phyloP scores from a whole-genome alignment of 2,797 vertebrate genomes.

The Mionectes olivaceus region DNA sequence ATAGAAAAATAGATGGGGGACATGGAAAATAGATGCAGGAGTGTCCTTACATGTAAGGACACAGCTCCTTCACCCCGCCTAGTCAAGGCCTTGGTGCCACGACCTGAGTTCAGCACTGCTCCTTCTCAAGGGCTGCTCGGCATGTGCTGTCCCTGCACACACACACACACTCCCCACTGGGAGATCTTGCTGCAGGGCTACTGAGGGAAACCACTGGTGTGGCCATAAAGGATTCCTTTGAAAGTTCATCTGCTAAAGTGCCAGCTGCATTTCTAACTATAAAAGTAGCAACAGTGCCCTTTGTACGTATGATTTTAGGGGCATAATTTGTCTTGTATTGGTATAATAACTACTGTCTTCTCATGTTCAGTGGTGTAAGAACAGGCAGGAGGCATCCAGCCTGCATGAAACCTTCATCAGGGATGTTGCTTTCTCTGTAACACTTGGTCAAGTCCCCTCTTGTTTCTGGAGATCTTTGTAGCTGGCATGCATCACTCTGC shows the following conservation, averaged over 20 bases:
- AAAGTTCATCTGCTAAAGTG: background rate
- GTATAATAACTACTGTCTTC: background rate
- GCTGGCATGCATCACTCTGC: background rate
- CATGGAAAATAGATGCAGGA: background rate
- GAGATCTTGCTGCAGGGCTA: background rate
- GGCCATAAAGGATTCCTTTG: background rate
- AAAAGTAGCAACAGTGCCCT: background rate
- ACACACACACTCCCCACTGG: background rate
- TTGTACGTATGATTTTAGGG: background rate
- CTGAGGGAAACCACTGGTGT: background rate
- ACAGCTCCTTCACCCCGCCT: background rate
- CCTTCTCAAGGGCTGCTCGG: background rate
- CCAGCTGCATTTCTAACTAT: background rate
- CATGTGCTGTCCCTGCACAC: background rate
- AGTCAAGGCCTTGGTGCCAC: background rate
- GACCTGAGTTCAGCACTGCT: background rate
- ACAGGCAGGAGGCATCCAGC: background rate
- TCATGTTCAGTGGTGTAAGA: background rate
- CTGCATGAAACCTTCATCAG: background rate
- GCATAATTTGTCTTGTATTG: background rate
- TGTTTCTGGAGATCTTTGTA: slow-evolving; percentile 28
- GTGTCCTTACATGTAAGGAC: background rate
- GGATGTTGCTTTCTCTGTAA: background rate
- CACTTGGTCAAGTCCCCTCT: background rate
- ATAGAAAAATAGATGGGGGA: background rate